phyloP scores from a whole-genome alignment of 2,797 vertebrate genomes.

The Sebastes dallii region DNA sequence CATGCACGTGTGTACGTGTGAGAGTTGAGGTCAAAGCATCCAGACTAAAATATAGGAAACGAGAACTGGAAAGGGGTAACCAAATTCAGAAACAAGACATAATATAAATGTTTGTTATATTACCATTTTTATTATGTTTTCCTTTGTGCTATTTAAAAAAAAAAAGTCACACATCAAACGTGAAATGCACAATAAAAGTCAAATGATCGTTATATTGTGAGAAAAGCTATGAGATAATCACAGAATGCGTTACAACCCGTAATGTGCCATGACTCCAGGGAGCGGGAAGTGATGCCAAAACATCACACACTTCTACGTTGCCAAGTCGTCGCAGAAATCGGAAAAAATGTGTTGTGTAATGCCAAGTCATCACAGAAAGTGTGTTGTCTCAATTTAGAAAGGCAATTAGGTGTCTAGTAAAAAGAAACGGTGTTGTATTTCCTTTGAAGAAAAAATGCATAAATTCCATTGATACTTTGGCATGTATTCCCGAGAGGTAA shows the following conservation, averaged over 20 bases:
- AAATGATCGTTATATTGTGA: not conserved
- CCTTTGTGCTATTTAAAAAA: not conserved
- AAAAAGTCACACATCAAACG: not conserved
- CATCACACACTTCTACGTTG: not conserved
- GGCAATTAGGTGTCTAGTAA: not conserved
- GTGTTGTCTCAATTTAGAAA: not conserved
- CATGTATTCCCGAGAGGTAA: not conserved
- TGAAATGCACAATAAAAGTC: not conserved
- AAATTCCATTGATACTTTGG: not conserved
- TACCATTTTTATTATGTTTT: not conserved
- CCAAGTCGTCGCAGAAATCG: conserved; percentile 6
- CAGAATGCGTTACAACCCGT: not conserved
- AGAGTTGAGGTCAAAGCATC: conserved; percentile 30
- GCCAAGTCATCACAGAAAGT: conserved; percentile 21
- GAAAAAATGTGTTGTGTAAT: not conserved
- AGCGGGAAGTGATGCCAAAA: conserved; percentile 15
- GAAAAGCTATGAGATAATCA: not conserved
- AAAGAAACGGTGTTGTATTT: not conserved
- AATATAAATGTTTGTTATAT: not conserved
- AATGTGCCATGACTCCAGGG: conserved; percentile 18
- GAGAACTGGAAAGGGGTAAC: not conserved
- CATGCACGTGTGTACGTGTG: conserved; percentile 7
- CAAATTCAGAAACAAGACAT: not conserved
- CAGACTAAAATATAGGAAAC: not conserved
- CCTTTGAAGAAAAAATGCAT: not conserved